A percentile compares a stretch with the other conserved stretches of the same genome.
These are phyloP conservation scores for Halcyon leucocephala DNA, from an alignment of 2,797 vertebrate species.

Conservation along the genomic window DNA sequence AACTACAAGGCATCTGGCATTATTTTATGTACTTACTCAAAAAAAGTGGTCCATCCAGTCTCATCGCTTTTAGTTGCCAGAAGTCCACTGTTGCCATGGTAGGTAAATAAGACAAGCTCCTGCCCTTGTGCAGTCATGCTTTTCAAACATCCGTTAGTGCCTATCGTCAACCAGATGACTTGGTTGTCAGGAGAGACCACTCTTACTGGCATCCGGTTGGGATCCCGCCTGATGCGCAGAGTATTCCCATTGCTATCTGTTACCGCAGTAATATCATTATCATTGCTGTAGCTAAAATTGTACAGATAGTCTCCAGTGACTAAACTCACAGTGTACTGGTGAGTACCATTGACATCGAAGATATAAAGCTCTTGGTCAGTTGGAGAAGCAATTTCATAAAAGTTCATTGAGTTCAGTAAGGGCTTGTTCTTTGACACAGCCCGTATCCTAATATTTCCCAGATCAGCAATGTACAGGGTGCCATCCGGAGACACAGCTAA, in stretches of 20 bases:
- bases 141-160: conserved; percentile 93
- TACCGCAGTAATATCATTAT: conserved; percentile 92
- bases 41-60: conserved; percentile 98
- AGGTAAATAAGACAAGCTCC: conserved; percentile 94
- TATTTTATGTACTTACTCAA: conserved; percentile 88
- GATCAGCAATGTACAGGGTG: conserved; percentile 93
- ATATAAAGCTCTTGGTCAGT: conserved; percentile 95
- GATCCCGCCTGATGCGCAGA: conserved; percentile 90
- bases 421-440: conserved; percentile 91
- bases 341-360: conserved; percentile 95
- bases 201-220: conserved; percentile 92
- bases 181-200: conserved; percentile 97
- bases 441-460: conserved; percentile 96
- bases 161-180: conserved; percentile 95
- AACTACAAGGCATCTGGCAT: not conserved
- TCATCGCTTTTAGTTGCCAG: conserved; percentile 95
- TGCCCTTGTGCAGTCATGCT: conserved; percentile 94
- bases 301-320: conserved; percentile 94
- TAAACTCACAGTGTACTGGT: conserved; percentile 93
- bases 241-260: conserved; percentile 96
- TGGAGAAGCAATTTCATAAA: conserved; percentile 94
- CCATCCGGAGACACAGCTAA: conserved; percentile 94
- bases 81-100: conserved; percentile 95
- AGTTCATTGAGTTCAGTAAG: conserved; percentile 82
- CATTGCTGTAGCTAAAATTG: conserved; percentile 96